Conservation (phyloP, 2,888 invertebrate species). For the Trichogramma evanescens region DNA sequence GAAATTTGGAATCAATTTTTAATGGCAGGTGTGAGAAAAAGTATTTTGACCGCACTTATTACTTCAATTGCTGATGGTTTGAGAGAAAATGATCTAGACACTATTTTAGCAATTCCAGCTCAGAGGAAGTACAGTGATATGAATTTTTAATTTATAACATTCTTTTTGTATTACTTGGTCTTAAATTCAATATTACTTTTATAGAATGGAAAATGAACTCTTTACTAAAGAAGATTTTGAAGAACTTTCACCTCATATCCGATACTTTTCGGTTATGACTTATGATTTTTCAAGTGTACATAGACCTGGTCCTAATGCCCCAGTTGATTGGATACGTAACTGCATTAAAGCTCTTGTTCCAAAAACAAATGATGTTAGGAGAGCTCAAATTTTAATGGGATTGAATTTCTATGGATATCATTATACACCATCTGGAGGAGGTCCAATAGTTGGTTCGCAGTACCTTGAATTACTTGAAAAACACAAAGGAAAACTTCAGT, state of each 20-base stretch:
- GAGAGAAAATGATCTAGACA: constrained; percentile 48
- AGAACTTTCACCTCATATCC: constrained; percentile 67
- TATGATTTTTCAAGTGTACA: constrained; percentile 85
- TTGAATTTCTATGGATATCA: constrained; percentile 92
- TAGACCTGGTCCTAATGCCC: constrained; percentile 85
- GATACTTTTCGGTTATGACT: constrained; percentile 91
- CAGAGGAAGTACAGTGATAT: constrained; percentile 51
- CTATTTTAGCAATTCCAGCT: constrained; percentile 77
- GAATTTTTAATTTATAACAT: neutral
- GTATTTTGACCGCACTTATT: constrained; percentile 57
- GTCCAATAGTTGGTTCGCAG: constrained; percentile 71
- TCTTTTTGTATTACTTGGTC: neutral
- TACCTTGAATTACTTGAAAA: constrained; percentile 70
- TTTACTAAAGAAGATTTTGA: constrained; percentile 73
- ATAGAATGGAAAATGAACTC: constrained; percentile 50
- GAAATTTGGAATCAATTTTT: constrained; percentile 86
- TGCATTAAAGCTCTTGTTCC: constrained; percentile 71
- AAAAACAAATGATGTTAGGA: constrained; percentile 52
- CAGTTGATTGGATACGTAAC: constrained; percentile 71
- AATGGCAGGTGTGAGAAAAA: constrained; percentile 53
- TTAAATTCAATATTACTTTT: constrained; percentile 18
- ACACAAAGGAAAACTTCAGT: constrained; percentile 68
- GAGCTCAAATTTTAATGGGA: constrained; percentile 77
- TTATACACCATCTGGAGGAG: constrained; percentile 74
- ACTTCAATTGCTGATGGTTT: constrained; percentile 56